Percentiles rank a stretch among this genome's conserved stretches.
phyloP scores from a whole-genome alignment of 2,113 vertebrate genomes.

The Chaetodon trifascialis region DNA sequence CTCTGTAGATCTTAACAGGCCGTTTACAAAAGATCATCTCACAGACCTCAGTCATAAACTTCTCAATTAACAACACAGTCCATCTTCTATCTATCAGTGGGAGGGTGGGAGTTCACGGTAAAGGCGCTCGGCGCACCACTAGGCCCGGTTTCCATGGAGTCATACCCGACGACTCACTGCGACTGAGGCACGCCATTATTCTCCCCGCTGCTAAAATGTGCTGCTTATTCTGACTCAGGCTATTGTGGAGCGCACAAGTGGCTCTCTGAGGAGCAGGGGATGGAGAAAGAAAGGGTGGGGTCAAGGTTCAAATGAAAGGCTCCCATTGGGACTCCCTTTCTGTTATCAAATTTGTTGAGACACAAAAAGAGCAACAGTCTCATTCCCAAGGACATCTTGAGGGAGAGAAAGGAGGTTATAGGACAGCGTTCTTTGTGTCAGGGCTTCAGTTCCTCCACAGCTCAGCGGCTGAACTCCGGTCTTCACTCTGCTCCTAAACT shows the following conservation, averaged over 20 bases:
- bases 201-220: conserved; percentile 69
- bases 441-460: conserved; percentile 32
- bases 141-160: conserved; percentile 88
- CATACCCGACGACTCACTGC: conserved; percentile 73
- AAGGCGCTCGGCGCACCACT: conserved; percentile 41
- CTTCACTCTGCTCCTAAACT: conserved; percentile 47
- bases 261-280: conserved; percentile 81
- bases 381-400: conserved; percentile 67
- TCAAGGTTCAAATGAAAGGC: conserved; percentile 81
- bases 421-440: conserved; percentile 57
- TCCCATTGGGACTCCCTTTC: conserved; percentile 71
- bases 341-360: conserved; percentile 85
- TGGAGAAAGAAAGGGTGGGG: conserved; percentile 78
- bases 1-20: conserved; percentile 59
- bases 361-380: conserved; percentile 82
- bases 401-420: conserved; percentile 59
- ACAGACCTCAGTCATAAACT: conserved; percentile 79
- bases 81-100: conserved; percentile 78
- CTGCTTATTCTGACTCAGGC: conserved; percentile 81
- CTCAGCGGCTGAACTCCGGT: conserved; percentile 29
- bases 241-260: conserved; percentile 87
- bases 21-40: conserved; percentile 78
- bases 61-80: conserved; percentile 74
- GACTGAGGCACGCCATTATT: conserved; percentile 82
- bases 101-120: conserved; percentile 57